Evolutionary conservation across 1,140 invertebrate species (phyloP), one percentile per base, ranked within the genome.

Genomic region (Nixonia krombeini): DNA sequence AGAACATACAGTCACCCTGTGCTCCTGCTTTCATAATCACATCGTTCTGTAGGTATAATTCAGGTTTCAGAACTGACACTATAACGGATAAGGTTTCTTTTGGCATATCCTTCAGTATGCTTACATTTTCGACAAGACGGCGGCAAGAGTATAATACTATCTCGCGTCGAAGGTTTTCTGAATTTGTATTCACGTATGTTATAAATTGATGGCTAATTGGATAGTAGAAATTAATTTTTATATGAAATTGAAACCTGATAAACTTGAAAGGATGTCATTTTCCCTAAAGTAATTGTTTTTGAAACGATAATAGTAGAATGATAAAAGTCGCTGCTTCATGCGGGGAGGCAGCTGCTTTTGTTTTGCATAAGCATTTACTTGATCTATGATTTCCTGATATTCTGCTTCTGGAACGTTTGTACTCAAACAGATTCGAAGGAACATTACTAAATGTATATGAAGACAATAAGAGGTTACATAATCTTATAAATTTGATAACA

Each of bases 1-100:
- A 89, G 65, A 86, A 90, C 88, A 90, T 89, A 58, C 86, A 89
- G 29, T 89, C 86, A 6, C 88, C 88, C 7, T 81, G 72, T 8
- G 82, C 80, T 0, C 87, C 87, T 2, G 88, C 87, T 69, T 86
- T 86, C 1, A 87, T 75, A 10, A 90, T 87, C 4, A 78, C 62
- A 21, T 85, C 83, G 28, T 81, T 78, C 0, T 72, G 75, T 18
- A 85, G 58, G 57, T 83, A 82, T 5, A 84, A 49, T 51, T 84
- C 82, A 5, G 80, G 76, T 33, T 76, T 84, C 13, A 85, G 56
- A 31, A 58, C 66, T 0, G 61, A 59, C 1, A 82, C 58, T 31
- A 85, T 81, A 0, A 58, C 57, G 5, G 57, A 64, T 0, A 84
- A 50, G 3, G 73, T 7, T 1, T 77, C 23, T 45, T 67, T 73